Conservation (phyloP, 2,113 vertebrate genomes). For the Emydura subglobosa region DNA sequence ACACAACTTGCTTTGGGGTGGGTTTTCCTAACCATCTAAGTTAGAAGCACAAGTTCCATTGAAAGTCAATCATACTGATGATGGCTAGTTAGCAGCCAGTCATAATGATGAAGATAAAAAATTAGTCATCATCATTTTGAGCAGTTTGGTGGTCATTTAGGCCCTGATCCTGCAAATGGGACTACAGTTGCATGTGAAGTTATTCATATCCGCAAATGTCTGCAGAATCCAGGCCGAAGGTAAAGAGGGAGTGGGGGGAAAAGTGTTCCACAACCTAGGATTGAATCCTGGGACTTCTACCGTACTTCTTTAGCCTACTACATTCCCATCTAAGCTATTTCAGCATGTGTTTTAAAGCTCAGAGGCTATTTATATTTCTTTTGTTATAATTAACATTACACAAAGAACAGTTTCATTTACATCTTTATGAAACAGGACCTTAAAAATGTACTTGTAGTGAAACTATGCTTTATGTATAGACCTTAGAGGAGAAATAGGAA, state of each 20-base stretch:
- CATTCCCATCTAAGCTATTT: not conserved
- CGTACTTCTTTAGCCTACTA: not conserved
- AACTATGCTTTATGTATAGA: not conserved
- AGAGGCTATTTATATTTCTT: not conserved
- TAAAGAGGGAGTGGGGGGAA: not conserved
- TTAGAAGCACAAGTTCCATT: not conserved
- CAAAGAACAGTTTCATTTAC: not conserved
- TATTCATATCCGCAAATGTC: not conserved
- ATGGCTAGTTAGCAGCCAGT: not conserved
- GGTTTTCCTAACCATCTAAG: not conserved
- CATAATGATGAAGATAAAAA: not conserved
- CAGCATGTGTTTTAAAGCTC: not conserved
- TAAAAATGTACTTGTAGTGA: conserved; percentile 1
- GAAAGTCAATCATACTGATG: not conserved
- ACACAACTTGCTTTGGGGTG: not conserved
- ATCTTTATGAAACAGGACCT: not conserved
- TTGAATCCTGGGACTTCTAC: not conserved
- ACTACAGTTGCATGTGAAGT: not conserved
- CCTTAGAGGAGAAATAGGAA: not conserved
- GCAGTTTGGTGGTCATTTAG: not conserved
- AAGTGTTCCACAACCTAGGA: not conserved
- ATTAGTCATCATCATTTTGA: not conserved
- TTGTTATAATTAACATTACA: not conserved
- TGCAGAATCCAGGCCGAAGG: not conserved
- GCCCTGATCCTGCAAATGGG: not conserved